Conservation (phyloP, 1,140 invertebrate genomes). For the Drosophila orena region DNA sequence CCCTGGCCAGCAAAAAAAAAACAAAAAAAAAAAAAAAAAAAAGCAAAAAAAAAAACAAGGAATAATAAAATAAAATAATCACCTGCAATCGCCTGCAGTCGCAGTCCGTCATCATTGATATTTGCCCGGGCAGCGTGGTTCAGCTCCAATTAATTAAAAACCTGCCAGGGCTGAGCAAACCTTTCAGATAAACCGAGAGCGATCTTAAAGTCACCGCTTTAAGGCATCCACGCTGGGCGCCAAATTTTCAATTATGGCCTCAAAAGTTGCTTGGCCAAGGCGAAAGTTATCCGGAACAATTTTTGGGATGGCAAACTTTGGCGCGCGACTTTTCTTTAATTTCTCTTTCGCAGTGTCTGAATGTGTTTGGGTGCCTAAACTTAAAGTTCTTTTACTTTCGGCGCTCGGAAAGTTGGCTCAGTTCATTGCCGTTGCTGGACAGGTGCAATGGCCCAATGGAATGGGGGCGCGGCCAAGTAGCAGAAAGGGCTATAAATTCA, state of each 20-base stretch:
- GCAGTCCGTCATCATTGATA: slow-evolving; percentile 44
- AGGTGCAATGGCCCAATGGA: slow-evolving; percentile 5
- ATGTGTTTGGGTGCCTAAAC: slow-evolving; percentile 44
- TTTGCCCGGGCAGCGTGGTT: slow-evolving; percentile 32
- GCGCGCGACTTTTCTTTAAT: slow-evolving; percentile 55
- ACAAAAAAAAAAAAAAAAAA: background rate
- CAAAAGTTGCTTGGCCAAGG: slow-evolving; percentile 51
- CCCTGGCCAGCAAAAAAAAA: background rate
- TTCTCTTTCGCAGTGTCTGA: slow-evolving; percentile 36
- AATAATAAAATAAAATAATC: background rate
- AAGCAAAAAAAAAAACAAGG: background rate
- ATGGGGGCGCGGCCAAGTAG: slow-evolving; percentile 1
- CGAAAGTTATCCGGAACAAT: slow-evolving; percentile 47
- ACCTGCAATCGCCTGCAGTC: slow-evolving; percentile 40
- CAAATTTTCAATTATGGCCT: slow-evolving; percentile 55
- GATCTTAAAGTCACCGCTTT: slow-evolving; percentile 22
- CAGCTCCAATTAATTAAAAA: slow-evolving; percentile 67
- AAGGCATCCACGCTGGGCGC: slow-evolving; percentile 24
- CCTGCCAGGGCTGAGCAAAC: slow-evolving; percentile 3
- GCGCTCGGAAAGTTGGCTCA: slow-evolving; percentile 8
- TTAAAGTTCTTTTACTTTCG: slow-evolving; percentile 41
- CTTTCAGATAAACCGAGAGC: slow-evolving; percentile 12
- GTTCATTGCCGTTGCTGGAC: slow-evolving; percentile 7
- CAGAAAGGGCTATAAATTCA: slow-evolving; percentile 73
- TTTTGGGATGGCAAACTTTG: slow-evolving; percentile 40